phyloP scores from a whole-genome alignment of 1,140 invertebrate species.

The Copidosoma floridanum region DNA sequence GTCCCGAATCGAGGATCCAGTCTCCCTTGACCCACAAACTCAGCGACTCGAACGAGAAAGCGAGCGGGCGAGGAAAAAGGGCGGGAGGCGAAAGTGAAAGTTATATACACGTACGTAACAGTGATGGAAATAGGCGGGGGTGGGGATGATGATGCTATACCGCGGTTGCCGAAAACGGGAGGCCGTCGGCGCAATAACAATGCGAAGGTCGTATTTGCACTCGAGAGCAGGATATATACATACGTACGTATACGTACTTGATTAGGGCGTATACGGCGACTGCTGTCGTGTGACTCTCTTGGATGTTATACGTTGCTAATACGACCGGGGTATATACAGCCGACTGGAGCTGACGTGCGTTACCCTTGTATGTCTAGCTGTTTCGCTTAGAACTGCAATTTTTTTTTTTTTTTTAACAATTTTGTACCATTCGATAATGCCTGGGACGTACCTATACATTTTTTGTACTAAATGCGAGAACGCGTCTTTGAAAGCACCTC shows the following conservation, averaged over 20 bases:
- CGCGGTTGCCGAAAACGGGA: not conserved
- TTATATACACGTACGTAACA: not conserved
- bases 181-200: not conserved
- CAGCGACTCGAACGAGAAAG: slow-evolving; percentile 14
- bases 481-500: no score
- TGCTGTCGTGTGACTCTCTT: slow-evolving; percentile 4
- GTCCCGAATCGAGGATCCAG: not conserved
- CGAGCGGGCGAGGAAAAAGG: not conserved
- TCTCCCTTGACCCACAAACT: slow-evolving; percentile 28
- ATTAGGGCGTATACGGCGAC: no score
- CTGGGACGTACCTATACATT: no score
- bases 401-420: no score
- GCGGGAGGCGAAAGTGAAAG: not conserved
- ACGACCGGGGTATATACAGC: not conserved
- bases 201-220: not conserved
- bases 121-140: not conserved
- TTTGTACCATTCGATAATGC: no score
- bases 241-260: no score
- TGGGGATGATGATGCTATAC: not conserved
- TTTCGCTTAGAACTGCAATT: no score
- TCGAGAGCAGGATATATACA: not conserved
- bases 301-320: slow-evolving; percentile 19
- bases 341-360: no score
- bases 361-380: no score
- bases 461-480: no score